Base-by-base conservation (phyloP, 2,888 invertebrate species). In the Stegophylla sp. region DNA sequence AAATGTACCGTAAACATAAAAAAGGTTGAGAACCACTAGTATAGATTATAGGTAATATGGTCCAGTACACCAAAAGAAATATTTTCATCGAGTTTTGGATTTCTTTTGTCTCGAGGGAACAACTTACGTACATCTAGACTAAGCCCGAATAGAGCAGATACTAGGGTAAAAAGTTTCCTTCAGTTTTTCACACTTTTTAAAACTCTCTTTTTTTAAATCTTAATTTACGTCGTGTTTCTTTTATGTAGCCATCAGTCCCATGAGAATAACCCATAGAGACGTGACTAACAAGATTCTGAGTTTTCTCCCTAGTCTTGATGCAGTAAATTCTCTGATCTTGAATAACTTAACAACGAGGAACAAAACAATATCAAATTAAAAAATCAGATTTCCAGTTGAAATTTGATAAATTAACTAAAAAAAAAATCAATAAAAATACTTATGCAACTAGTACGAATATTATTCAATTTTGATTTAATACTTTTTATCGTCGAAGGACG, bases 141-240 rank as follows among this genome's bases (percentile, higher is more conserved):
- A 28, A 43, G 64, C 13, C 75, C 41, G n/a, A 77, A 59, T 20
- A 77, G 7, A 69, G 45, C 67, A 23, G 20, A 67, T 59, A 34
- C 45, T 34, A 69, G 66, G 9, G 15, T 41, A 77, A 67, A 66
- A 67, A 74, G 45, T 77, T 77, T 77, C 59, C 67, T 28, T 77
- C 56, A 51, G 67, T 59, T 77, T 53, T 77, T 53, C 64, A 61
- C 51, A 53, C 53, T 75, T 75, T 75, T 53, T 53, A 75, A 41
- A 67, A 45, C 67, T 20, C 43, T 3, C 41, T 56, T 1, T 56
- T 67, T 76, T 69, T 28, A 56, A 77, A 67, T 77, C 77, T 69
- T 69, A 77, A 77, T 77, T 77, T 77, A 77, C 59, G 77, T 45
- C 28, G 67, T 56, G 67, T 59, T 77, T 59, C 59, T 69, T 69